Evolutionary conservation across 1,140 invertebrate species (phyloP).

Genomic region (Nephila pilipes): DNA sequence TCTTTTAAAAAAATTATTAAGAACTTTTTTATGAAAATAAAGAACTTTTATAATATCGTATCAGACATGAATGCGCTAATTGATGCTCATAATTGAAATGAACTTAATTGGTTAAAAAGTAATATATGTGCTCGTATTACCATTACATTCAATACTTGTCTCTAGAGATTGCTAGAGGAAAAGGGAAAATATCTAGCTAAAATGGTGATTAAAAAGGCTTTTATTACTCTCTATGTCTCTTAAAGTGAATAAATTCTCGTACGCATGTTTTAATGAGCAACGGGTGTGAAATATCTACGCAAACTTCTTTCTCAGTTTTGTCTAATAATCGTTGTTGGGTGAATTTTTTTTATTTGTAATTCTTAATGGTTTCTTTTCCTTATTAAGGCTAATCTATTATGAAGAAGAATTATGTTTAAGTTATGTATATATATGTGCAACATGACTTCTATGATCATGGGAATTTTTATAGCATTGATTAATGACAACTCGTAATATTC

Average conservation of each 20-base stretch:
- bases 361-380: background rate
- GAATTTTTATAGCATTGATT: background rate
- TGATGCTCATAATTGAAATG: background rate
- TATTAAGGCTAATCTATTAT: background rate
- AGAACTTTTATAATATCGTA: background rate
- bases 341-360: background rate
- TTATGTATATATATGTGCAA: background rate
- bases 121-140: background rate
- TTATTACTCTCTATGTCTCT: background rate
- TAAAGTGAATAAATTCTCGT: conserved; percentile 17
- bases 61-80: background rate
- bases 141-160: background rate
- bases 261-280: conserved; percentile 1
- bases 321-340: background rate
- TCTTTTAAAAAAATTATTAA: too few relatives aligned
- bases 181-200: background rate
- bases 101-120: background rate
- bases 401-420: background rate
- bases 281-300: conserved; percentile 10
- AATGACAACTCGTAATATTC: background rate
- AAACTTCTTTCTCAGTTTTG: background rate
- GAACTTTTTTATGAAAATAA: too few relatives aligned
- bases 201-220: conserved; percentile 15
- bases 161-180: background rate
- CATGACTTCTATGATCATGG: background rate